A percentile compares a stretch with the other conserved stretches of the same genome.
Conservation (phyloP, 2,888 invertebrate genomes). For the Iselma pallidipennis region DNA sequence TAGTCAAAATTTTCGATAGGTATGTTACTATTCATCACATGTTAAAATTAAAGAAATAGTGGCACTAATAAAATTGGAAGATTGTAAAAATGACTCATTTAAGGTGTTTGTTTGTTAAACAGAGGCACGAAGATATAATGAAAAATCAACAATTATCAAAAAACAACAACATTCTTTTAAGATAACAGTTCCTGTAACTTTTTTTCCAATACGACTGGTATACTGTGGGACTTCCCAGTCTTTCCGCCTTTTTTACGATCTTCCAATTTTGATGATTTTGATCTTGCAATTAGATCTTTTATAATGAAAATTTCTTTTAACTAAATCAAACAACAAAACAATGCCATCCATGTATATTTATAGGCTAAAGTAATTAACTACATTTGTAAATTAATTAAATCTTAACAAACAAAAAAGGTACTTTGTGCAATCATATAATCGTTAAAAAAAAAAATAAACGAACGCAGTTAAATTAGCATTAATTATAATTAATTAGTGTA, state of each 20-base stretch:
- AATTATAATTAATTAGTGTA: conserved; percentile 29
- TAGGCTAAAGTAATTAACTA: neutral
- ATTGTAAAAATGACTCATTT: no score
- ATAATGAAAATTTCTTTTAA: neutral
- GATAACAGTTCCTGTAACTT: no score
- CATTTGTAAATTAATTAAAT: conserved; percentile 3
- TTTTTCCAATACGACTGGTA: neutral
- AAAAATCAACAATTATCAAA: no score
- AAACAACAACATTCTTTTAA: no score
- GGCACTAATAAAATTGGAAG: neutral
- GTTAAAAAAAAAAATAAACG: conserved; percentile 10
- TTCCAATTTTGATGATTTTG: neutral
- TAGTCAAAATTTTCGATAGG: conserved; percentile 27
- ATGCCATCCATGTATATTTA: conserved; percentile 16
- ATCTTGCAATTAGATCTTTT: neutral
- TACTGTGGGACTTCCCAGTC: neutral
- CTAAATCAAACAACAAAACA: neutral
- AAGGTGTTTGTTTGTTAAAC: no score
- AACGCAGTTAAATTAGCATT: neutral
- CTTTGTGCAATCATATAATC: conserved; percentile 19
- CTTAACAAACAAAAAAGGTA: neutral
- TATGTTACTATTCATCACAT: conserved; percentile 14
- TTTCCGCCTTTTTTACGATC: neutral
- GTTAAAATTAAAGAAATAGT: neutral
- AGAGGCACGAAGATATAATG: no score